Conservation (phyloP, 2,797 vertebrate species). For the Macrochelys suwanniensis region DNA sequence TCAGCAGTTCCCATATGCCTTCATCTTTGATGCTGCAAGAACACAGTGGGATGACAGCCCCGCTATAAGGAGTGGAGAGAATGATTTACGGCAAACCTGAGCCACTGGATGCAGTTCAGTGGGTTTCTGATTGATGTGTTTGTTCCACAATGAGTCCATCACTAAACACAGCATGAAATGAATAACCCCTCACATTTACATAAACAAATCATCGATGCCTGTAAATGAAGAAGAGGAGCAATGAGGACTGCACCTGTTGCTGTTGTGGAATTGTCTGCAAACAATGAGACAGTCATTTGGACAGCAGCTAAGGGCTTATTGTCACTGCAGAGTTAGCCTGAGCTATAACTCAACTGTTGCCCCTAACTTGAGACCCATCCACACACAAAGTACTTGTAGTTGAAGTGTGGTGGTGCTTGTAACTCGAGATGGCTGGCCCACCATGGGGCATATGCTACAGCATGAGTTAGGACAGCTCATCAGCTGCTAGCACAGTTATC, state of each 20-base stretch:
- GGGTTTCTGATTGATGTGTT: neutral
- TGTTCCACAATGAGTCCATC: neutral
- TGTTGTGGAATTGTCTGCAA: neutral
- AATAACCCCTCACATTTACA: neutral
- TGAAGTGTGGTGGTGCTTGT: too few relatives aligned
- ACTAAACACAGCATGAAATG: neutral
- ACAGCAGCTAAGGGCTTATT: neutral
- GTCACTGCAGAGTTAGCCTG: too few relatives aligned
- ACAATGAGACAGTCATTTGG: fast-evolving
- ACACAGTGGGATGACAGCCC: neutral
- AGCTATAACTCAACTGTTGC: too few relatives aligned
- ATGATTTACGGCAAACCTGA: neutral
- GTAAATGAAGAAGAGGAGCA: neutral
- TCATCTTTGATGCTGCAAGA: neutral
- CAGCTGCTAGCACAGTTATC: too few relatives aligned
- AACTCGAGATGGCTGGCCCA: too few relatives aligned
- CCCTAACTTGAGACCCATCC: too few relatives aligned
- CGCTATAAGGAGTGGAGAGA: neutral
- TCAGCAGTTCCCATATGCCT: neutral
- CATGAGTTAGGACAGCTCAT: too few relatives aligned
- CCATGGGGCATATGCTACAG: too few relatives aligned
- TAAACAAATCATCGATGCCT: neutral
- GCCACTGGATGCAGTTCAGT: neutral
- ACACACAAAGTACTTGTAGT: too few relatives aligned
- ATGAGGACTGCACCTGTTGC: neutral